Evolutionary conservation across 2,797 vertebrate genomes (phyloP), one percentile per base, ranked within the genome.

Genomic region (Anas acuta): DNA sequence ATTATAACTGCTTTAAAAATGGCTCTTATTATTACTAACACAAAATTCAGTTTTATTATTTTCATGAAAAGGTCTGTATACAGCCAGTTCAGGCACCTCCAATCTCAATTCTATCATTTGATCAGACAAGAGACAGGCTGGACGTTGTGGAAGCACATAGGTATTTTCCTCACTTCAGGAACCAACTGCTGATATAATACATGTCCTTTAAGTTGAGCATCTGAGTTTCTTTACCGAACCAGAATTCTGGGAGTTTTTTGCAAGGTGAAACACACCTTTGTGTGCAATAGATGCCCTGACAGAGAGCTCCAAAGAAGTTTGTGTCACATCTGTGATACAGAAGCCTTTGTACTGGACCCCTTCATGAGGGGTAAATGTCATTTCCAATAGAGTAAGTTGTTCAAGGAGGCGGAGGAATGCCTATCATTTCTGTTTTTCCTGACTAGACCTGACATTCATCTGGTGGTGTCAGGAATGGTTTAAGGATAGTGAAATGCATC

Each of bases 391-490:
- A 94, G 21, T 76, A 90, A 86, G 47, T 66, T 56, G 25, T 86
- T 95, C 43, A 89, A 70, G 92, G 87, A 92, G 89, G 89, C 84
- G 89, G 82, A 73, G 91, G 87, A 97, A 96, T 96, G 89, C 56
- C 62, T 86, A 26, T 93, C 62, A 92, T 53, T 90, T 80, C 85
- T 86, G 56, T 69, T 78, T 81, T 85, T 86, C 87, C 64, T 96
- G 91, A 94, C 73, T 81, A 95, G 91, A 95, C 76, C 84, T 95
- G 94, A 95, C 91, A 28, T 92, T 97, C 92, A 93, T 95, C 96
- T 96, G 93, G 91, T 95, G 84, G 87, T 92, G 89, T 97, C 92
- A 86, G 87, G 62, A 89, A 94, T 75, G 58, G 92, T 96, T 96
- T 97, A 88, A 92, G 87, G 92, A 95, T 86, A 88, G n/a, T 86